A percentile compares a stretch with the other conserved stretches of the same genome.
phyloP scores from a whole-genome alignment of 2,888 invertebrate species.

The Malthinus seriepunctatus region DNA sequence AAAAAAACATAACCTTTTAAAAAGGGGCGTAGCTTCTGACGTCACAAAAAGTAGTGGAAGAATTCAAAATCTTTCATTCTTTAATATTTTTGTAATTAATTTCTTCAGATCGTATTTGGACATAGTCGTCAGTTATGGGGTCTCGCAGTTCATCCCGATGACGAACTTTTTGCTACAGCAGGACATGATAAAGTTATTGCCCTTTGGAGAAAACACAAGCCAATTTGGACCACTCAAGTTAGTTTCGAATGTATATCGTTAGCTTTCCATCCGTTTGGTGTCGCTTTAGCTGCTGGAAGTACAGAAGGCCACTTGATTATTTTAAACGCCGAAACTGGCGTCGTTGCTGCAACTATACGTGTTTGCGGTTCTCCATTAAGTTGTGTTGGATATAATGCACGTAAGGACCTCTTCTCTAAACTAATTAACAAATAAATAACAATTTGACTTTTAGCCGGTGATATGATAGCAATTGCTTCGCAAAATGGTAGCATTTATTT shows the following conservation, averaged over 20 bases:
- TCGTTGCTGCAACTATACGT: slow-evolving; percentile 80
- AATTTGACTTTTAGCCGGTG: slow-evolving; percentile 68
- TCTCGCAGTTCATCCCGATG: slow-evolving; percentile 86
- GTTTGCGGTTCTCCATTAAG: slow-evolving; percentile 87
- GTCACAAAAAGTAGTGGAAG: too few relatives aligned
- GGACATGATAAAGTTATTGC: slow-evolving; percentile 91
- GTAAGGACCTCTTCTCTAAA: slow-evolving; percentile 56
- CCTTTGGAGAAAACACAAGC: slow-evolving; percentile 86
- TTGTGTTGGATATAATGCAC: slow-evolving; percentile 85
- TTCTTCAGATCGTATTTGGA: slow-evolving; percentile 75
- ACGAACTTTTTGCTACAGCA: slow-evolving; percentile 89
- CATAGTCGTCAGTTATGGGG: slow-evolving; percentile 89
- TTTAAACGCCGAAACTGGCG: slow-evolving; percentile 84
- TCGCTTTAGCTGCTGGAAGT: slow-evolving; percentile 85
- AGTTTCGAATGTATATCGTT: slow-evolving; percentile 88
- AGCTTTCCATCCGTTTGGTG: slow-evolving; percentile 86
- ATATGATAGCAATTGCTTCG: slow-evolving; percentile 85
- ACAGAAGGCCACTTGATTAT: slow-evolving; percentile 87
- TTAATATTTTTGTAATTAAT: too few relatives aligned
- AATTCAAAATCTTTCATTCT: too few relatives aligned
- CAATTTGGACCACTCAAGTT: slow-evolving; percentile 84
- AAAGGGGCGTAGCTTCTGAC: too few relatives aligned
- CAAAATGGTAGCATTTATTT: slow-evolving; percentile 86
- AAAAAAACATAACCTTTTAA: too few relatives aligned
- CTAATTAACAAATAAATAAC: too few relatives aligned